Evolutionary conservation across 2,113 vertebrate genomes (phyloP), one percentile per base, ranked within the genome.

Genomic region (Osmerus mordax): DNA sequence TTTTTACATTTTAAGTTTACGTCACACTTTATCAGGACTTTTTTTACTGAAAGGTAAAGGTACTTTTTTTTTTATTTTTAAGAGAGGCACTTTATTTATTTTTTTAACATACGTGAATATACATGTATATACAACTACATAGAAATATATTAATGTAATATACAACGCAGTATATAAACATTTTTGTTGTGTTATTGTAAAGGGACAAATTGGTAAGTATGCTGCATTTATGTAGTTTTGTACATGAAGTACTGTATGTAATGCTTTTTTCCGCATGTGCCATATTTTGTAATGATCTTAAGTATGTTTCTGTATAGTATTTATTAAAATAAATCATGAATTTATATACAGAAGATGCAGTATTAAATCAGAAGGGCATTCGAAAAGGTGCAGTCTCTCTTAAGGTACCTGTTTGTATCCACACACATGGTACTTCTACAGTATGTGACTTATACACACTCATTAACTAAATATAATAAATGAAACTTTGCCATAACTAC

Each of bases 301-400:
- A 6, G 77, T 61, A 64, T 82, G 75, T 83, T 78, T 69, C 74
- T 88, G 87, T 88, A 88, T 81, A 88, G 87, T 85, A 88, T 86
- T 88, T 88, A 88, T 87, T 69, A 41, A 75, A 78, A 72, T 60
- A 60, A 74, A 78, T 71, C 67, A 55, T 54, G 58, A 64, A 69
- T 78, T 32, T 77, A 70, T 77, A 71, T 69, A 54, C 67, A 21
- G 74, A 70, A 70, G 65, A 62, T 62, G 84, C 84, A 81, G 74
- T 78, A 75, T 82, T 76, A 60, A 41, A 80, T 28, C 63, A 59
- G 67, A 83, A 78, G 65, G 67, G 63, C 65, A 64, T 66, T 25
- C 59, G 3, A 8, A 55, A 21, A 56, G 29, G 7, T 56, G 47
- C 11, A 32, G 66, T 62, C 65, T 52, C 36, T 64, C 65, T 54